Evolutionary conservation across 92 coral and sea anemone genomes (phyloP).

Genomic region (Porites evermanni): DNA sequence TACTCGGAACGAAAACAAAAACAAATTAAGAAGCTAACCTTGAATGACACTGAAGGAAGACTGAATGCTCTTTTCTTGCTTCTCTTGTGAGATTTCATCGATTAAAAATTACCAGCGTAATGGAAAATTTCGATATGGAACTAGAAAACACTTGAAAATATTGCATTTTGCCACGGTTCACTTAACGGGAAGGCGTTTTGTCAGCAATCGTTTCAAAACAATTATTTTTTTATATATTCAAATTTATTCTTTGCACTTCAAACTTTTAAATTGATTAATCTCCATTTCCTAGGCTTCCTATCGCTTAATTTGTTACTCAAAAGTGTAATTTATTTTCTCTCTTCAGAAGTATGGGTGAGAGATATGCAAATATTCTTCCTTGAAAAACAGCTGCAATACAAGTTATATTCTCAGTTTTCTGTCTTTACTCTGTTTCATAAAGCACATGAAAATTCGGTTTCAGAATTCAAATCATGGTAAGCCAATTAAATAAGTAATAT

Average conservation of each 20-base stretch:
- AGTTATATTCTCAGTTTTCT: neutral
- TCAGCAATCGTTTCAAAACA: neutral
- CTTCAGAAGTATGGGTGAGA: conserved; percentile 13
- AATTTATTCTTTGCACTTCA: conserved; percentile 1
- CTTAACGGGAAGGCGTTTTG: neutral
- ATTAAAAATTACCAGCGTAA: neutral
- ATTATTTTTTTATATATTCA: conserved; percentile 1
- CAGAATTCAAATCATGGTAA: neutral
- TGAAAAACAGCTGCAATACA: conserved; percentile 6
- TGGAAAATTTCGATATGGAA: no score
- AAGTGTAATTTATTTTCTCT: conserved; percentile 16
- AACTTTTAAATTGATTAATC: neutral
- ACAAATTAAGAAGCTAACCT: conserved; percentile 36
- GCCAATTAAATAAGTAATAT: neutral
- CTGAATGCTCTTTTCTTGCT: conserved; percentile 36
- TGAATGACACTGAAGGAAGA: conserved; percentile 33
- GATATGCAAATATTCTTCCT: conserved; percentile 26
- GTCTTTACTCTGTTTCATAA: neutral
- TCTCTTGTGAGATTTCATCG: conserved; percentile 18
- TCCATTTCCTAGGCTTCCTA: conserved; percentile 44
- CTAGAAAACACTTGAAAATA: neutral
- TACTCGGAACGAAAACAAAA: neutral
- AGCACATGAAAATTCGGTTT: neutral
- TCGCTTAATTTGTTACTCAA: conserved; percentile 18
- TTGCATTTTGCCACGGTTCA: neutral